phyloP scores from a whole-genome alignment of 2,888 invertebrate species.

The Leptopilina myrica region DNA sequence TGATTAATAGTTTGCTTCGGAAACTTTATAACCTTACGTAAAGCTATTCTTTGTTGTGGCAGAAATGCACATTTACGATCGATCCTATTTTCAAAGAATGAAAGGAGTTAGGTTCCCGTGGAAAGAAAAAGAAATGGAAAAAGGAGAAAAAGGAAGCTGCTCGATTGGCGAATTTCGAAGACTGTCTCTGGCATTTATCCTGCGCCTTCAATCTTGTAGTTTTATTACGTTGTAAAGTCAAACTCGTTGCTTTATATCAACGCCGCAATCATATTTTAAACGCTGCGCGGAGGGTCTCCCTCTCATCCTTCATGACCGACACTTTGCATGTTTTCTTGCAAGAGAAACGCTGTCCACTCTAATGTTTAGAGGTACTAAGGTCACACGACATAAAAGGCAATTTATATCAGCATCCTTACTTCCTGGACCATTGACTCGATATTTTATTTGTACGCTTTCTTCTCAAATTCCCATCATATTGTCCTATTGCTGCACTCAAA shows the following conservation, averaged over 20 bases:
- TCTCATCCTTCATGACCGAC: slow-evolving; percentile 32
- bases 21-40: slow-evolving; percentile 23
- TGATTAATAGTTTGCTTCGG: neutral
- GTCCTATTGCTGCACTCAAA: too few relatives aligned
- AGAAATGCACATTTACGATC: slow-evolving; percentile 37
- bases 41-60: slow-evolving; percentile 18
- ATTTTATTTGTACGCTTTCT: neutral
- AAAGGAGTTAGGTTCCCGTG: neutral
- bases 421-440: slow-evolving; percentile 26
- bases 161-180: slow-evolving; percentile 49
- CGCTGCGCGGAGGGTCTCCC: slow-evolving; percentile 42
- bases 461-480: too few relatives aligned
- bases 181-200: slow-evolving; percentile 49
- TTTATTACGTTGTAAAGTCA: slow-evolving; percentile 64
- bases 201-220: slow-evolving; percentile 58
- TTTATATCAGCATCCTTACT: slow-evolving; percentile 43
- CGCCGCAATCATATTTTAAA: slow-evolving; percentile 65
- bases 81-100: slow-evolving; percentile 32
- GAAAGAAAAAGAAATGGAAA: neutral
- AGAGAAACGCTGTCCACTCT: slow-evolving; percentile 46
- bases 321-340: slow-evolving; percentile 37
- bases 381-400: slow-evolving; percentile 51
- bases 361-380: slow-evolving; percentile 50
- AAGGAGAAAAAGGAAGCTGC: slow-evolving; percentile 3
- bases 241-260: slow-evolving; percentile 63